These are phyloP conservation scores for Spongilla lacustris DNA, from an alignment of 37 sponge, comb jelly and placozoan genomes.

Conservation along the genomic window DNA sequence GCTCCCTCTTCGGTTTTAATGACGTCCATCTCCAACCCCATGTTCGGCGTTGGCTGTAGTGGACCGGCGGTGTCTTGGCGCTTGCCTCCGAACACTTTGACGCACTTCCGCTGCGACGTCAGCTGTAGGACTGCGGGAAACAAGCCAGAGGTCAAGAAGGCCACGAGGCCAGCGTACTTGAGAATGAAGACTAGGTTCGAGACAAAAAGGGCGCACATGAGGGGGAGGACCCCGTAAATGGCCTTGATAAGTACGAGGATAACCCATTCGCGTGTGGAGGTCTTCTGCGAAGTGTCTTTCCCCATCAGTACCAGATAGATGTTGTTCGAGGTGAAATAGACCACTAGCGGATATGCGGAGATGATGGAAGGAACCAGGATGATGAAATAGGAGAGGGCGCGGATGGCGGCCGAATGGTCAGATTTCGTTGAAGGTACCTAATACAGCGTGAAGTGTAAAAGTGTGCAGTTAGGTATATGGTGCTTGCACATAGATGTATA, in stretches of 20 bases:
- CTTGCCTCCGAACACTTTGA: slow-evolving; percentile 31
- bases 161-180: slow-evolving; percentile 87
- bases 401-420: slow-evolving; percentile 24
- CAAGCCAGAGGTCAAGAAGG: slow-evolving; percentile 67
- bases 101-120: slow-evolving; percentile 62
- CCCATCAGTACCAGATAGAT: slow-evolving; percentile 65
- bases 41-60: not conserved
- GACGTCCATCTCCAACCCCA: not conserved
- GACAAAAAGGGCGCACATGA: slow-evolving; percentile 67
- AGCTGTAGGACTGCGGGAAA: slow-evolving; percentile 83
- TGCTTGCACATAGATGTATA: not conserved
- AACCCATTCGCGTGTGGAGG: not conserved
- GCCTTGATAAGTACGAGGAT: slow-evolving; percentile 47
- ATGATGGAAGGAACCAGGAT: slow-evolving; percentile 89
- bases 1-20: not conserved
- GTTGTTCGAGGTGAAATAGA: slow-evolving; percentile 71
- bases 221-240: slow-evolving; percentile 59
- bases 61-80: not conserved
- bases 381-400: slow-evolving; percentile 77
- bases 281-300: slow-evolving; percentile 43
- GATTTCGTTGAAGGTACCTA: slow-evolving; percentile 24
- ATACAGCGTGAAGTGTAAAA: not conserved
- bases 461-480: not conserved
- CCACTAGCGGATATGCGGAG: slow-evolving; percentile 87
- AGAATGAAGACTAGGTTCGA: slow-evolving; percentile 83